Evolutionary conservation across 2,797 vertebrate species (phyloP).

Genomic region (Helicolenus hilgendorfi): DNA sequence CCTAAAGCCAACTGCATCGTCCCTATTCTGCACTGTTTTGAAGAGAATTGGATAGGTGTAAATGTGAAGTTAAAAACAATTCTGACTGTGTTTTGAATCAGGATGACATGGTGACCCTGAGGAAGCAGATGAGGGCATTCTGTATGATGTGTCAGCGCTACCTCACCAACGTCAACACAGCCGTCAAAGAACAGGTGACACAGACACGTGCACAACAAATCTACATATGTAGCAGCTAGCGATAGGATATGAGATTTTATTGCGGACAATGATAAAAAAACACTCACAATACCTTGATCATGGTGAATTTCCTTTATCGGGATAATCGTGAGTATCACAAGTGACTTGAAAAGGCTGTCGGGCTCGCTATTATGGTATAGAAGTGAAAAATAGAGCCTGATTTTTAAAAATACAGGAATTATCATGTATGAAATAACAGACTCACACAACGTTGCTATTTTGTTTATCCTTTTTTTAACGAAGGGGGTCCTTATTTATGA

Average conservation of each 20-base stretch:
- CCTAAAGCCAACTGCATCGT: neutral
- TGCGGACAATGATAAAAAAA: too few species aligned
- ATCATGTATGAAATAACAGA: too few species aligned
- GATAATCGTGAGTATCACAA: too few species aligned
- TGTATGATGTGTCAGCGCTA: conserved; percentile 99
- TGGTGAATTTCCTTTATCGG: too few species aligned
- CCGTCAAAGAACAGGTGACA: conserved; percentile 98
- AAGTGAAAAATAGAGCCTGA: too few species aligned
- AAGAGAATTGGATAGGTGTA: neutral
- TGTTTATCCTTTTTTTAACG: too few species aligned
- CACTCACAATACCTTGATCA: too few species aligned
- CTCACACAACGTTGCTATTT: too few species aligned
- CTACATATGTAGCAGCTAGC: neutral
- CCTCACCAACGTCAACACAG: conserved; percentile 98
- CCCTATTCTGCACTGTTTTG: neutral
- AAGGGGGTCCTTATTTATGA: too few species aligned
- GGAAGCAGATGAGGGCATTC: conserved; percentile 99
- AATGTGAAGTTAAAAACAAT: neutral
- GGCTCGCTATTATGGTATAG: too few species aligned
- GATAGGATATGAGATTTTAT: neutral
- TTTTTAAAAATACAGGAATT: too few species aligned
- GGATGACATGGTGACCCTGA: conserved; percentile 96
- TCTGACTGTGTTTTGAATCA: conserved; percentile 62
- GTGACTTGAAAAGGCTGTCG: too few species aligned
- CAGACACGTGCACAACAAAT: neutral